A percentile compares a stretch with the other conserved stretches of the same genome.
These are phyloP conservation scores for Serranus cabrilla DNA, from an alignment of 2,797 vertebrate genomes.

Conservation along the genomic window DNA sequence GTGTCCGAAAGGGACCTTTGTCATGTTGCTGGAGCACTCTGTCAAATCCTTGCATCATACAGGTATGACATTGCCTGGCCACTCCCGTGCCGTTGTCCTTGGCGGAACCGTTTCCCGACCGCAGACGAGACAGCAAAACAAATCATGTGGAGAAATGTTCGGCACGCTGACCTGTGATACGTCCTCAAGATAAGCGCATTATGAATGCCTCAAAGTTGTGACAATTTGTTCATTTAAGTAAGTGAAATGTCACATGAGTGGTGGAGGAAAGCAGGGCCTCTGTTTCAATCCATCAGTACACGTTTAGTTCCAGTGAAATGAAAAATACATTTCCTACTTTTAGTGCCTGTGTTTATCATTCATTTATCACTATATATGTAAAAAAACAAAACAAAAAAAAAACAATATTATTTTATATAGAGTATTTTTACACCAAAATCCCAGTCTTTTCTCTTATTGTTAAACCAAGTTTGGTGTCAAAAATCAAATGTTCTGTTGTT, in stretches of 20 bases:
- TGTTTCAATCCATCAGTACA: no score
- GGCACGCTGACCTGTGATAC: neutral
- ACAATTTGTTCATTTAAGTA: neutral
- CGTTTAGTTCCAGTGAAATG: no score
- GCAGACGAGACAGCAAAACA: constrained; percentile 38
- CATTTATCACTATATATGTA: no score
- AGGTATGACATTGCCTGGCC: constrained; percentile 63
- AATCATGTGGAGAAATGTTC: constrained; percentile 7
- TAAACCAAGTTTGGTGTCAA: no score
- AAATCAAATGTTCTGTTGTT: no score
- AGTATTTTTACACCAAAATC: no score
- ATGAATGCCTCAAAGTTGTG: neutral
- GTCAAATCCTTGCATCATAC: constrained; percentile 80
- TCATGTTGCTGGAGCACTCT: constrained; percentile 52
- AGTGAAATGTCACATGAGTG: constrained; percentile 7
- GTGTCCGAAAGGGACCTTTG: constrained; percentile 65
- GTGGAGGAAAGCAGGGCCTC: no score
- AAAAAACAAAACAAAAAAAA: no score
- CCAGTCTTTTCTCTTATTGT: no score
- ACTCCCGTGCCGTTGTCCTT: constrained; percentile 49
- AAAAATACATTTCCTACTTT: no score
- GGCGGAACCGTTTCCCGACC: constrained; percentile 39
- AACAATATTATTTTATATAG: no score
- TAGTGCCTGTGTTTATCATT: no score
- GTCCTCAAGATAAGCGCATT: neutral